Percentiles rank a stretch among this genome's conserved stretches.
phyloP scores from a whole-genome alignment of 2,888 invertebrate species.

The Cataglyphis cursor region DNA sequence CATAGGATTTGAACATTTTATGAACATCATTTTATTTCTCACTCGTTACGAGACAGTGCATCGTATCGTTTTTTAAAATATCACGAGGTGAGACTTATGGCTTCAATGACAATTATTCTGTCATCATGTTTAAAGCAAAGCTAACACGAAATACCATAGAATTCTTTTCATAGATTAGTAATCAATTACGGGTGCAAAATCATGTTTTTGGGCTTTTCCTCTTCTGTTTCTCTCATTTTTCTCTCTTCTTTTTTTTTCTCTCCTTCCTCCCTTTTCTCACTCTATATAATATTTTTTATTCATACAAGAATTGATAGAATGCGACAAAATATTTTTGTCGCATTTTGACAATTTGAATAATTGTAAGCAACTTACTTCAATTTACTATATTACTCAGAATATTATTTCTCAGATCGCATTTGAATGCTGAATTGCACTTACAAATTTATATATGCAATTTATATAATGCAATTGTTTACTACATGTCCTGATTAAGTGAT shows the following conservation, averaged over 20 bases:
- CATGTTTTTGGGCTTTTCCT: not conserved
- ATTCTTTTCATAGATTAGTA: conserved; percentile 58
- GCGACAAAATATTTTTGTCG: conserved; percentile 12
- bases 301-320: not conserved
- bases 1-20: conserved; percentile 25
- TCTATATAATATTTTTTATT: conserved; percentile 20
- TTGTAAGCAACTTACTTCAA: not conserved
- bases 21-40: conserved; percentile 21
- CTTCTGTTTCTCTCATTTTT: not conserved
- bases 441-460: conserved; percentile 8
- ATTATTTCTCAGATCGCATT: conserved; percentile 10
- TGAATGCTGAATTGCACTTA: not conserved
- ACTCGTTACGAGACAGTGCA: conserved; percentile 47
- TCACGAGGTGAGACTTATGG: conserved; percentile 29
- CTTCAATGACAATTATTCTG: conserved; percentile 53
- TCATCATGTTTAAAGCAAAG: conserved; percentile 50
- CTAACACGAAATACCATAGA: conserved; percentile 48
- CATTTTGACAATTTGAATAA: not conserved
- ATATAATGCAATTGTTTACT: conserved; percentile 10
- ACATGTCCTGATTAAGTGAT: conserved; percentile 4
- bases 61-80: conserved; percentile 49
- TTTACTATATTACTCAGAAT: conserved; percentile 3
- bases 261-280: not conserved
- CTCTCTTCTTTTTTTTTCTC: not conserved
- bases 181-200: conserved; percentile 15